Evolutionary conservation across 2,113 vertebrate genomes (phyloP).

Genomic region (Dascyllus trimaculatus): DNA sequence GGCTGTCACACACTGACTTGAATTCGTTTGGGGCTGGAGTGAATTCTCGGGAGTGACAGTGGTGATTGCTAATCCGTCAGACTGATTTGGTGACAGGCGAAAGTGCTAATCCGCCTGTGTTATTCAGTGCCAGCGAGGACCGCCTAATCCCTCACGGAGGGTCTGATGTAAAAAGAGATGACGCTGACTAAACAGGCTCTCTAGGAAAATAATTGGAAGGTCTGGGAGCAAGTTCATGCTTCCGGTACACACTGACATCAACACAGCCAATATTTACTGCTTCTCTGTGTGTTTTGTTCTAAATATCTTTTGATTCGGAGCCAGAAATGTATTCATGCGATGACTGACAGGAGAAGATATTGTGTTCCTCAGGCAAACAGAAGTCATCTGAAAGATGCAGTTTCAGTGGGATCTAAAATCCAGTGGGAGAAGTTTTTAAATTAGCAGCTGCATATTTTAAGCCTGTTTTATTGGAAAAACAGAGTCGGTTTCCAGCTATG

Average conservation of each 20-base stretch:
- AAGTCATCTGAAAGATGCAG: background rate
- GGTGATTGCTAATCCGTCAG: slow-evolving; percentile 73
- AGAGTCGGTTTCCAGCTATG: background rate
- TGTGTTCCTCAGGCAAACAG: slow-evolving; percentile 3
- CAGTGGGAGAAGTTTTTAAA: background rate
- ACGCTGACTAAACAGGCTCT: slow-evolving; percentile 56
- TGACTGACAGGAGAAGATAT: slow-evolving; percentile 6
- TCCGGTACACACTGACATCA: slow-evolving; percentile 31
- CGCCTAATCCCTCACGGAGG: slow-evolving; percentile 64
- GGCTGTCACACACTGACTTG: slow-evolving; percentile 13
- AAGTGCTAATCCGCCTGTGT: slow-evolving; percentile 74
- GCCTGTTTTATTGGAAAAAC: background rate
- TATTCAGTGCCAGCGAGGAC: slow-evolving; percentile 68
- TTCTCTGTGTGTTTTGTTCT: slow-evolving; percentile 19
- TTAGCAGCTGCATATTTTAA: background rate
- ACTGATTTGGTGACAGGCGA: slow-evolving; percentile 75
- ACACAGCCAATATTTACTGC: slow-evolving; percentile 55
- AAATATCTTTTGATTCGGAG: slow-evolving; percentile 5
- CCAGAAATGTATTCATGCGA: background rate
- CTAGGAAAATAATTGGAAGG: slow-evolving; percentile 49
- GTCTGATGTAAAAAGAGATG: slow-evolving; percentile 53
- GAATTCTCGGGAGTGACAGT: slow-evolving; percentile 58
- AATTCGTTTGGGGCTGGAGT: slow-evolving; percentile 41
- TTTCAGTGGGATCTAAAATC: background rate
- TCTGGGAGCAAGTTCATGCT: slow-evolving; percentile 13